Percentiles rank a stretch among this genome's conserved stretches.
Evolutionary conservation across 2,888 invertebrate species (phyloP).

Genomic region (Sisyra terminalis): DNA sequence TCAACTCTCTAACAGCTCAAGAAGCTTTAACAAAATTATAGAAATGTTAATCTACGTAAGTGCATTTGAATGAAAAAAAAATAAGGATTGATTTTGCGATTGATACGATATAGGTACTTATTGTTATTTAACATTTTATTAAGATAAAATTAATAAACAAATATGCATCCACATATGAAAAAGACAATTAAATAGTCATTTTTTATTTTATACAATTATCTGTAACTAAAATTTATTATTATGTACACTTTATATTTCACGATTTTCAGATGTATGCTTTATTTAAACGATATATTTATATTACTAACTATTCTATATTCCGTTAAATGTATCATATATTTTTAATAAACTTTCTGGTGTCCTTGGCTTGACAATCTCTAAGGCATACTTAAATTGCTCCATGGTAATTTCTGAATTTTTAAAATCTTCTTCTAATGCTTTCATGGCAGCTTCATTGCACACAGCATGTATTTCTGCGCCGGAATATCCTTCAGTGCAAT

Average conservation of each 20-base stretch:
- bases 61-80: too few relatives aligned
- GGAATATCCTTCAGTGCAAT: conserved; percentile 63
- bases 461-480: conserved; percentile 87
- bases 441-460: conserved; percentile 82
- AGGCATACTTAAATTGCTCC: conserved; percentile 56
- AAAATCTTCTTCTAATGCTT: conserved; percentile 62
- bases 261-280: background rate
- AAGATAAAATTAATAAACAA: too few relatives aligned
- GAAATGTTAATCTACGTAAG: too few relatives aligned
- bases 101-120: too few relatives aligned
- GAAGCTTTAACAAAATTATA: too few relatives aligned
- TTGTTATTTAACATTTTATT: too few relatives aligned
- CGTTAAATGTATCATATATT: conserved; percentile 50
- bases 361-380: conserved; percentile 55
- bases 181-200: too few relatives aligned
- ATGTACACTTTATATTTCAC: background rate
- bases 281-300: background rate
- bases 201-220: too few relatives aligned
- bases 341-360: conserved; percentile 53
- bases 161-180: too few relatives aligned
- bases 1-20: too few relatives aligned
- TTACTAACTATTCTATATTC: too few relatives aligned
- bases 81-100: too few relatives aligned
- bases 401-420: conserved; percentile 40
- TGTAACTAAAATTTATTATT: background rate